Evolutionary conservation across 2,888 invertebrate species (phyloP), one percentile per base, ranked within the genome.

Genomic region (Dione vanillae): DNA sequence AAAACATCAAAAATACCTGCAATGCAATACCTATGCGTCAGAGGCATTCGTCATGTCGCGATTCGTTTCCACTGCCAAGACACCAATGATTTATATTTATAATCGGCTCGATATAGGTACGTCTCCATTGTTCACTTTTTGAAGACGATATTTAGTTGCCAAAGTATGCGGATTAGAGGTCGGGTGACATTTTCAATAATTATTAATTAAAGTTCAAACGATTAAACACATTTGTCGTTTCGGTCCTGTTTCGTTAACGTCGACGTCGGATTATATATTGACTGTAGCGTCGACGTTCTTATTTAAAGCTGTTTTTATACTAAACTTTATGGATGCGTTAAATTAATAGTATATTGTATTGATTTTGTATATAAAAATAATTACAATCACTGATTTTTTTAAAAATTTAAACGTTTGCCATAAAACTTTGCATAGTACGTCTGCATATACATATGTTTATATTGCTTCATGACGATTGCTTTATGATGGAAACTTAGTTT

Each of bases 21-120:
- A 66, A 64, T 72, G 69, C 65, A 69, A 47, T 47, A 66, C n/a
- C 45, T 64, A 72, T 70, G 67, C 70, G 72, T 72, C 70, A 70
- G 37, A 16, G 11, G 16, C 72, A 62, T 70, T 70, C 69, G 64
- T 74, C 73, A 74, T 37, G 41, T 27, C 45, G n/a, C 61, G 61
- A 61, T 51, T 45, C 45, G 43, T 45, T 10, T 16, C 61, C 69
- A 69, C 64, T 74, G 73, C 73, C 73, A 74, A 74, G 71, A 67
- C 73, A 20, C 27, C n/a, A 40, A 59, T 69, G 69, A 69, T 69
- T 49, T 69, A 62, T 71, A 67, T 71, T 67, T 71, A 69, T 71
- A 73, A 69, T 69, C 45, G 64, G 58, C 58, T 66, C 66, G 52
- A 64, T 58, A 70, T 70, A 67, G 58, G 61, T 41, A 5, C 64